Evolutionary conservation across 2,797 vertebrate species (phyloP).

Genomic region (Miichthys miiuy): DNA sequence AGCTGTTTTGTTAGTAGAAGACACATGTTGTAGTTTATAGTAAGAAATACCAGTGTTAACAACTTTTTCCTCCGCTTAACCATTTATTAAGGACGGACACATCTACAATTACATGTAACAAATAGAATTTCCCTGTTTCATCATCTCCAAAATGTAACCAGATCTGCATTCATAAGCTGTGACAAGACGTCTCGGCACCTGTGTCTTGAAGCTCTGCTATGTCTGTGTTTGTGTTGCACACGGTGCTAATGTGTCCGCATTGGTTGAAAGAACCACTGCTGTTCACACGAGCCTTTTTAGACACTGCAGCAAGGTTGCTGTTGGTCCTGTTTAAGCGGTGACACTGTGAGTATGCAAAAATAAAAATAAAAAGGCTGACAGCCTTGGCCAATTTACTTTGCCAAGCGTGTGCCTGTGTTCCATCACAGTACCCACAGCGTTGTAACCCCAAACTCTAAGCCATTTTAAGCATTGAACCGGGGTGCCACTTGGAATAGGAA

Average conservation of each 20-base stretch:
- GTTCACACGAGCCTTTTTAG: constrained; percentile 37
- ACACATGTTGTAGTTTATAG: constrained; percentile 32
- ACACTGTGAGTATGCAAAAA: neutral
- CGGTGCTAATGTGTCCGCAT: constrained; percentile 39
- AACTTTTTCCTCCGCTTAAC: constrained; percentile 13
- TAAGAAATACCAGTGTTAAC: constrained; percentile 27
- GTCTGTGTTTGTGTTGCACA: constrained; percentile 39
- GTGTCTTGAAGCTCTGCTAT: constrained; percentile 22
- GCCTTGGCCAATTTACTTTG: neutral
- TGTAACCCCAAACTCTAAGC: neutral
- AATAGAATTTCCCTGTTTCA: constrained; percentile 48
- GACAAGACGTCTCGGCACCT: constrained; percentile 40
- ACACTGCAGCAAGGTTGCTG: constrained; percentile 2
- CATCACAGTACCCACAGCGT: neutral
- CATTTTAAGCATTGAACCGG: neutral
- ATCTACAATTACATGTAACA: constrained; percentile 39
- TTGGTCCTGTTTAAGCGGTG: neutral
- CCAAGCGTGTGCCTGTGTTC: neutral
- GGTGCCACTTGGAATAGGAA: neutral
- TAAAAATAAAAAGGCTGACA: neutral
- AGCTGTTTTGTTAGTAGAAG: constrained; percentile 16
- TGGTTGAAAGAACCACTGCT: constrained; percentile 43
- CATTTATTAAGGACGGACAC: constrained; percentile 35
- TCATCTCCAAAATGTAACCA: constrained; percentile 43
- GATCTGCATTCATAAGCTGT: constrained; percentile 38